A percentile compares a stretch with the other conserved stretches of the same genome.
These are phyloP conservation scores for Rhogogaster chlorosoma DNA, from an alignment of 2,888 invertebrate species.

Conservation along the genomic window DNA sequence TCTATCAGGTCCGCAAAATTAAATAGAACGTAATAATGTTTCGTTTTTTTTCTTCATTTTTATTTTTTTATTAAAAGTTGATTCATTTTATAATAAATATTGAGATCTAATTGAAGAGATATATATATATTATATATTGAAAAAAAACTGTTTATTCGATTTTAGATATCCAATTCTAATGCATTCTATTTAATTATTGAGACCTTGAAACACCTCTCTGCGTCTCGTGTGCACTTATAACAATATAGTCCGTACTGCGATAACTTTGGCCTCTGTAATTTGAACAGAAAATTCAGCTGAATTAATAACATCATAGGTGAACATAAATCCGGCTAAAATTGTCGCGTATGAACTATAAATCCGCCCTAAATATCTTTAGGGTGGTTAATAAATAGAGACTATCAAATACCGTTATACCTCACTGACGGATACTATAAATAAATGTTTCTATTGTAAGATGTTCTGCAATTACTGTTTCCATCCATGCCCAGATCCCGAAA, in stretches of 20 bases:
- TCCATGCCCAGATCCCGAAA: neutral
- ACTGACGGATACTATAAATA: conserved; percentile 72
- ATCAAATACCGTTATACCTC: conserved; percentile 72
- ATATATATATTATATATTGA: neutral
- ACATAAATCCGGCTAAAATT: neutral
- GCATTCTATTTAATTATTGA: conserved; percentile 29
- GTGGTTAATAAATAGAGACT: conserved; percentile 65
- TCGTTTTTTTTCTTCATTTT: neutral
- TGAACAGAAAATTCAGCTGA: neutral
- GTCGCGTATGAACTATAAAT: conserved; percentile 60
- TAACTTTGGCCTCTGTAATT: conserved; percentile 53
- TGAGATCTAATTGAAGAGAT: neutral
- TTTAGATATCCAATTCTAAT: conserved; percentile 6
- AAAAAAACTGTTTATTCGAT: conserved; percentile 6
- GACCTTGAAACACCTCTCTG: conserved; percentile 66
- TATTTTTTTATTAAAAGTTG: neutral
- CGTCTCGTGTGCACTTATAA: conserved; percentile 74
- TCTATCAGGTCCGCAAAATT: conserved; percentile 29
- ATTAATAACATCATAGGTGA: conserved; percentile 12
- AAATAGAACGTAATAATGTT: conserved; percentile 12
- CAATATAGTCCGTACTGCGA: conserved; percentile 63
- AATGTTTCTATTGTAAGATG: conserved; percentile 74
- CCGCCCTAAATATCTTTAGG: conserved; percentile 53
- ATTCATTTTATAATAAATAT: neutral
- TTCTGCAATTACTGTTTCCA: neutral